Base-by-base conservation (phyloP, 2,113 vertebrate species). In the Otolemur garnettii region DNA sequence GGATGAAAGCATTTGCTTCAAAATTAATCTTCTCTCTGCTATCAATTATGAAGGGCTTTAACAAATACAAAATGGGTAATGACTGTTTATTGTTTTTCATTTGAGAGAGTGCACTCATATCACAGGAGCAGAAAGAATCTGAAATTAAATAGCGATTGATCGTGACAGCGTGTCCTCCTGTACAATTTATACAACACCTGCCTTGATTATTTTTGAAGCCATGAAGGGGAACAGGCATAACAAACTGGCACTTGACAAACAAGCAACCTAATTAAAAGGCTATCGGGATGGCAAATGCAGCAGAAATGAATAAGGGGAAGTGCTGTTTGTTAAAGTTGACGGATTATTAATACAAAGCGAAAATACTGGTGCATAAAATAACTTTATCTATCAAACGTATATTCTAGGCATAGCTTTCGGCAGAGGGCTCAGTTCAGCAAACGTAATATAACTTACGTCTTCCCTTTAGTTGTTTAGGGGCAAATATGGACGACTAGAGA, bases 121-220 rank as follows among this genome's bases (percentile, higher is more conserved):
- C 80, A 84, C 14, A 78, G 72, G 55, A 94, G 84, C 66, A 85
- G 72, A 87, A 95, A 77, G 57, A 93, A 95, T 96, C 45, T 91
- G 84, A 80, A 97, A 95, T 97, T 97, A 98, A 95, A 97, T 97
- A 98, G 81, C 85, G 87, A 79, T 72, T 91, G 90, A 96, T 97
- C 78, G 88, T 71, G 62, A 93, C 77, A 96, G 85, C n/a, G 55
- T 95, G 82, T 57, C 84, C 66, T 92, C 57, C 84, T 90, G 69
- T 95, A 90, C 62, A 93, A 90, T 87, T 96, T 92, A 92, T 86
- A 79, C 68, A 96, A 88, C 80, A 92, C 97, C 87, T 97, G 90
- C 87, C 80, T 81, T 95, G 94, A 97, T 97, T 97, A 92, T 42
- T 97, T 96, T 90, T 92, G 66, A 94, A 94, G 92, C 33, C 35